Evolutionary conservation across 2,888 invertebrate species (phyloP).

Genomic region (Lasioglossum marginatum): DNA sequence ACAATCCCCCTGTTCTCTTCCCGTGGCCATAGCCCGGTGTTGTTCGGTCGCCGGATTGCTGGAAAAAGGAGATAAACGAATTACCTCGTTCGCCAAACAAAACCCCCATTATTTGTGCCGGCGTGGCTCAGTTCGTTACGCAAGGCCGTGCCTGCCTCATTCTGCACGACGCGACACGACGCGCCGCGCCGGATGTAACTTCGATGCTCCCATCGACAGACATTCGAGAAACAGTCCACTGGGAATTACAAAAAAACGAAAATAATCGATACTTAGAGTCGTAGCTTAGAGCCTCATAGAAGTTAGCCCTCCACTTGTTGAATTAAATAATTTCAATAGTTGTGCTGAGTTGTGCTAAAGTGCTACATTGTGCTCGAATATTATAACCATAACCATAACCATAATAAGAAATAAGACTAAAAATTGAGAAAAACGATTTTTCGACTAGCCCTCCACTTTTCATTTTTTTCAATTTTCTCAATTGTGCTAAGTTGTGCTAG

Average conservation of each 20-base stretch:
- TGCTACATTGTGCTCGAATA: no score
- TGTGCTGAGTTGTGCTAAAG: no score
- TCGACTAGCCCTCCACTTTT: no score
- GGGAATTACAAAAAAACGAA: conserved; percentile 21
- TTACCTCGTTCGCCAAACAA: conserved; percentile 70
- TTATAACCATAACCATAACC: no score
- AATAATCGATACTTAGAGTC: no score
- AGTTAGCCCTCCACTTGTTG: no score
- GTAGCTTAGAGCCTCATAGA: no score
- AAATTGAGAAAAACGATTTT: no score
- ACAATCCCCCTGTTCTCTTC: conserved; percentile 37
- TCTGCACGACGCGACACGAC: conserved; percentile 37
- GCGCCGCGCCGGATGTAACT: conserved; percentile 31
- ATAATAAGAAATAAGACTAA: no score
- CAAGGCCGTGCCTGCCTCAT: conserved; percentile 70
- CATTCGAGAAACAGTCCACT: conserved; percentile 39
- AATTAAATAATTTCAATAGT: no score
- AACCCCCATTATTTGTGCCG: conserved; percentile 73
- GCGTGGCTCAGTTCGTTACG: conserved; percentile 73
- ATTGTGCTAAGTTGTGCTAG: no score
- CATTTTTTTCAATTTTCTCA: no score
- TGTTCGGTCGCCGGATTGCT: conserved; percentile 60
- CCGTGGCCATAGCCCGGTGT: conserved; percentile 39
- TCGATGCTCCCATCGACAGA: conserved; percentile 33
- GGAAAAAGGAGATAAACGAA: conserved; percentile 74